Evolutionary conservation across 2,888 invertebrate genomes (phyloP), one percentile per base, ranked within the genome.

Genomic region (Mellilla xanthometata): DNA sequence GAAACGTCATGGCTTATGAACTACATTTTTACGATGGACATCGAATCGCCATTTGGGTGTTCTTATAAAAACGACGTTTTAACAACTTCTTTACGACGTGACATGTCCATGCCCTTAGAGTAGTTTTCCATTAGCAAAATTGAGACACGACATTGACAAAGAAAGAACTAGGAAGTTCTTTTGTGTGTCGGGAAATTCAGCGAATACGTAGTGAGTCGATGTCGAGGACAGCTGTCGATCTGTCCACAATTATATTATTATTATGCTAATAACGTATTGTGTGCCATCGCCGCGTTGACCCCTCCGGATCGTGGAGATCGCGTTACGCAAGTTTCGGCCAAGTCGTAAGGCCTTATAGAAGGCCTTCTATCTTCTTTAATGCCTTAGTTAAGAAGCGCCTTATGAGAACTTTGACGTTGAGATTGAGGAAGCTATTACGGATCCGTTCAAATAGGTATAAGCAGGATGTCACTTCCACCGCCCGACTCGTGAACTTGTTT

Each of bases 381-480:
- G 87, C 86, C 84, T 84, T 84, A 87, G 83, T 86, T 88, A 87
- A 88, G 85, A 82, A 85, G 81, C 84, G 83, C 76, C 87, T 86
- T 86, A 87, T 84, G 87, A 88, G 87, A 87, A 88, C 88, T 88
- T 88, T 84, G 86, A 85, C 86, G 85, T 76, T 63, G 81, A 85
- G 86, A 87, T 88, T 87, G 87, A 87, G 83, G 86, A 87, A 87
- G 87, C 88, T 84, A 89, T 88, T 87, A 87, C 80, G 75, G 81
- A 79, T 83, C 83, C 81, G 79, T 86, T 84, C 82, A 75, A 77
- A 85, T 81, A 84, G 78, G 87, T 88, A 82, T 87, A 87, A 85
- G 82, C 83, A 81, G 81, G 77, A 84, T 85, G 88, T 89, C 87
- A 87, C 80, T 83, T 76, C 81, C 87, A 89, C 81, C n/a, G 81